A percentile compares a stretch with the other conserved stretches of the same genome.
phyloP scores from a whole-genome alignment of 2,888 invertebrate genomes.

The Amblyteles armatorius region DNA sequence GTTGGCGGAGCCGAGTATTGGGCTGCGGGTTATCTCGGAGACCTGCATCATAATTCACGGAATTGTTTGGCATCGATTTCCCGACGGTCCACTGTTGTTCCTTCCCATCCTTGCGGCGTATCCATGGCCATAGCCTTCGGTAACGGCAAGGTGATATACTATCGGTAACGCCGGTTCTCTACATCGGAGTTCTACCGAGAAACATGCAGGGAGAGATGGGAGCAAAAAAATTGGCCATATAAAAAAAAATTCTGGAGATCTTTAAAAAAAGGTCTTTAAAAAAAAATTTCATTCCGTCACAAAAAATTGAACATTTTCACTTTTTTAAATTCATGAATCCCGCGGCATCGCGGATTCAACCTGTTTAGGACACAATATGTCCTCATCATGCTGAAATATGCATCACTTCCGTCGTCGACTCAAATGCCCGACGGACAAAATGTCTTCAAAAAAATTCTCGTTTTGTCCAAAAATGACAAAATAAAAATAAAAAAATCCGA shows the following conservation, averaged over 20 bases:
- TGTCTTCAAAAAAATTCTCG: too few relatives aligned
- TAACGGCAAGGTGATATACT: background rate
- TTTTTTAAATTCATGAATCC: too few relatives aligned
- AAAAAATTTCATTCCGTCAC: too few relatives aligned
- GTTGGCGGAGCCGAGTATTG: conserved; percentile 21
- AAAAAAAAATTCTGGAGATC: background rate
- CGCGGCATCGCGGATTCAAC: too few relatives aligned
- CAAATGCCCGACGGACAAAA: too few relatives aligned
- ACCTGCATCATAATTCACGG: conserved; percentile 63
- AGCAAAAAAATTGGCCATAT: background rate
- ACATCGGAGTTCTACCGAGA: background rate
- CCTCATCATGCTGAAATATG: too few relatives aligned
- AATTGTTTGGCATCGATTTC: conserved; percentile 60
- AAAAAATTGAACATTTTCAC: too few relatives aligned
- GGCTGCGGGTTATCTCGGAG: conserved; percentile 60
- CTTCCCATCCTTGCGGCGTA: background rate
- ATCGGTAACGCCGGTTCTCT: background rate
- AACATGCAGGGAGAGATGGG: background rate
- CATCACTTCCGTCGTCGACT: too few relatives aligned
- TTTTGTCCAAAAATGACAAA: too few relatives aligned
- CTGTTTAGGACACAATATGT: too few relatives aligned
- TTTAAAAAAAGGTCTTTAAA: too few relatives aligned
- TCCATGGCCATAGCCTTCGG: background rate
- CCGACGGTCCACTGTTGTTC: conserved; percentile 36
- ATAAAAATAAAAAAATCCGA: too few relatives aligned